A percentile compares a stretch with the other conserved stretches of the same genome.
phyloP scores from a whole-genome alignment of 2,888 invertebrate genomes.

The Ochropleura plecta region DNA sequence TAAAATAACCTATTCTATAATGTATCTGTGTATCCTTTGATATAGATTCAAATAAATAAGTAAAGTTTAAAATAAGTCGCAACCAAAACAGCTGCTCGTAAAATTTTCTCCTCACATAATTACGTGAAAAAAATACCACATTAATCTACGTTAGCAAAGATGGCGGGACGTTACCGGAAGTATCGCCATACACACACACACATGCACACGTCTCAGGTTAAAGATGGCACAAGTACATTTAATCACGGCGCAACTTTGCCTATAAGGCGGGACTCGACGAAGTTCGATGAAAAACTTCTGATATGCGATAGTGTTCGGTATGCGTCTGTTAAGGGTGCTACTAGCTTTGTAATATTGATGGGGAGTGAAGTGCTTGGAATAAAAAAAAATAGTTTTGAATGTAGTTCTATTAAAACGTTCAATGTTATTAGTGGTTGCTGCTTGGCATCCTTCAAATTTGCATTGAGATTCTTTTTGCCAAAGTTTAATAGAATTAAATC shows the following conservation, averaged over 20 bases:
- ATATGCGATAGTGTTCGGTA: constrained; percentile 54
- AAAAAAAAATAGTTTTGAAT: background rate
- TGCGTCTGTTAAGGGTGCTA: constrained; percentile 6
- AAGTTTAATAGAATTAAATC: background rate
- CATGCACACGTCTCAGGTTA: constrained; percentile 30
- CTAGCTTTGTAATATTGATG: constrained; percentile 21
- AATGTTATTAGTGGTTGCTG: background rate
- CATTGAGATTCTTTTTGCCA: background rate
- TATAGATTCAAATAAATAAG: no score
- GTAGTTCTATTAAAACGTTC: background rate
- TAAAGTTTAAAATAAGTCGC: background rate
- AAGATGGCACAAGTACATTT: constrained; percentile 62
- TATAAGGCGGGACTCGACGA: constrained; percentile 54
- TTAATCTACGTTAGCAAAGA: constrained; percentile 43
- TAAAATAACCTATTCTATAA: no score
- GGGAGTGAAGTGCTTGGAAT: background rate
- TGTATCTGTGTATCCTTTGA: no score
- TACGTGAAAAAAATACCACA: constrained; percentile 38
- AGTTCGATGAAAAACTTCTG: constrained; percentile 72
- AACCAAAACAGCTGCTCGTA: background rate
- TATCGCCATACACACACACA: constrained; percentile 1
- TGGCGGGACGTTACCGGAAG: constrained; percentile 10
- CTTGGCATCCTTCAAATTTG: background rate
- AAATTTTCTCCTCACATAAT: constrained; percentile 28
- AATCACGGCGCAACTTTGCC: constrained; percentile 68